Conservation (phyloP, 2,797 vertebrate genomes). For the Pristis pectinata region DNA sequence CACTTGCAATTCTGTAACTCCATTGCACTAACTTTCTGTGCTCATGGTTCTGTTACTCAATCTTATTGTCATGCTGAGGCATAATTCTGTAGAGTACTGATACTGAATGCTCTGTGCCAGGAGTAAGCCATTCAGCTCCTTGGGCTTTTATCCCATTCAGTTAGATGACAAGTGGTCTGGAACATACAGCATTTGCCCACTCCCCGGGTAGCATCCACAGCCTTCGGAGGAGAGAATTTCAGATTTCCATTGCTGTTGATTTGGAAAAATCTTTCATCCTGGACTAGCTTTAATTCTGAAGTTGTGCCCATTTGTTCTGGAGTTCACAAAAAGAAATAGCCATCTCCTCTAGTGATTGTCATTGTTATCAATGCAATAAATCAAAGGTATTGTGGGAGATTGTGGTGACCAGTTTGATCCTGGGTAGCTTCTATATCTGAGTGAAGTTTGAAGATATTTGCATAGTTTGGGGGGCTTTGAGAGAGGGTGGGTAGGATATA, state of each 20-base stretch:
- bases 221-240: background rate
- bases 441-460: too few relatives aligned
- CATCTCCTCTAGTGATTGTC: background rate
- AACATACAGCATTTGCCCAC: background rate
- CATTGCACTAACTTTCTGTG: background rate
- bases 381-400: background rate
- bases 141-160: background rate
- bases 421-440: too few relatives aligned
- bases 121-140: too few relatives aligned
- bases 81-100: background rate
- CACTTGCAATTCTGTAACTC: background rate
- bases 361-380: background rate
- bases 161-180: background rate
- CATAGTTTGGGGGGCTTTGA: too few relatives aligned
- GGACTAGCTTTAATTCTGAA: too few relatives aligned
- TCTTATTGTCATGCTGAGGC: background rate
- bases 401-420: too few relatives aligned
- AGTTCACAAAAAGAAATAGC: background rate
- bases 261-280: background rate
- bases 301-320: background rate
- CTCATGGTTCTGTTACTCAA: background rate
- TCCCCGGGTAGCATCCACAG: background rate
- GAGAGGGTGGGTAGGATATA: too few relatives aligned
- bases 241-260: background rate
- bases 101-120: background rate